Evolutionary conservation across 2,888 invertebrate genomes (phyloP), one percentile per base, ranked within the genome.

Genomic region (Eupithecia exiguata): DNA sequence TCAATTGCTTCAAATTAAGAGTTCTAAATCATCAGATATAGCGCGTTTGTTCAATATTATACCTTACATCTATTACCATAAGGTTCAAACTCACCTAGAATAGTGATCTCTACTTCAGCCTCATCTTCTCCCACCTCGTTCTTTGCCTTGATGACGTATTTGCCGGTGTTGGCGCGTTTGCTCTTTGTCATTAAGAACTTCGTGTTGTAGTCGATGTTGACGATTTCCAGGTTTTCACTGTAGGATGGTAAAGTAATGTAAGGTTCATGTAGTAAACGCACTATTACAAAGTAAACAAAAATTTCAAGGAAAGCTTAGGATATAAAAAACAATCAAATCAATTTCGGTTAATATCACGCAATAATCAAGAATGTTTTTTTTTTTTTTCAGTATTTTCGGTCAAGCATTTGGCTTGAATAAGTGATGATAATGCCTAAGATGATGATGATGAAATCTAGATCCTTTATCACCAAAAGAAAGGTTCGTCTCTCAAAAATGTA

Each of bases 111-210:
- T 53, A 99, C 95, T 81, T 98, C 98, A 5, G 98, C 99, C 67
- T 96, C 96, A 88, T 99, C 99, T 88, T 98, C 97, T 0, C 99
- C 99, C 9, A 98, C 98, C 87, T 97, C 97, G 88, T 99, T 99
- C 89, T 96, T 97, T 35, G 99, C 98, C 77, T 96, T 97, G 76
- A 99, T 97, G 2, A 96, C 96, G 86, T 99, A 99, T 88, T 97
- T 97, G 46, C 99, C 99, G 74, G 97, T 97, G 85, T 98, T 97
- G 5, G 94, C 93, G 71, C 99, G 96, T 83, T 97, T 97, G 38
- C 97, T 96, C 88, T 97, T 96, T 86, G 98, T 95, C 80, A 98
- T 96, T 85, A 98, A 96, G 93, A 98, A 96, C 93, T 98, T 98
- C 0, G 98, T 98, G 84, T 98, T 98, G 86, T 98, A 98, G 84